Conservation (phyloP, 2,888 invertebrate genomes). For the Hydrotaea diabolus region DNA sequence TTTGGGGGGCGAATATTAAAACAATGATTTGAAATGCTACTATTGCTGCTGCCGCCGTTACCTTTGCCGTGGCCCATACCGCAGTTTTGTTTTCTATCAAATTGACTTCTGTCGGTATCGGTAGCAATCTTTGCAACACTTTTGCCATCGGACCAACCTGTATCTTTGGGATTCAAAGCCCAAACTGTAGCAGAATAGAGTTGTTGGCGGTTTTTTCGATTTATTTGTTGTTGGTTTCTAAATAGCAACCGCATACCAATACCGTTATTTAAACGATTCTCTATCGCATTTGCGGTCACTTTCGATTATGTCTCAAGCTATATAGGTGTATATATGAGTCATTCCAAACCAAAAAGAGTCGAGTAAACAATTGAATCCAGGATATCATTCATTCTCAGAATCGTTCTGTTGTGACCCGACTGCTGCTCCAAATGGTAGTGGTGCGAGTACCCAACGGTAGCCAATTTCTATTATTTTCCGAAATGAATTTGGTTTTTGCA, state of each 20-base stretch:
- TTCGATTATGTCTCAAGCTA: constrained; percentile 59
- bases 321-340: constrained; percentile 47
- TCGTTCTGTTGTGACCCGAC: too few relatives aligned
- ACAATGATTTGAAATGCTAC: constrained; percentile 40
- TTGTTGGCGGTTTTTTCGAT: constrained; percentile 39
- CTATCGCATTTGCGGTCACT: constrained; percentile 64
- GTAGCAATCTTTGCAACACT: constrained; percentile 34
- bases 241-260: constrained; percentile 45
- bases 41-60: not conserved
- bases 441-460: too few relatives aligned
- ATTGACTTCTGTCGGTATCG: constrained; percentile 60
- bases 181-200: constrained; percentile 22
- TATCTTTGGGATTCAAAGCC: constrained; percentile 15
- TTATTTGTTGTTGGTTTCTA: constrained; percentile 35
- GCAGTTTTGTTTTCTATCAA: constrained; percentile 28
- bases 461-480: too few relatives aligned
- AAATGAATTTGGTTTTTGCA: too few relatives aligned
- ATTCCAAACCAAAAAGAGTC: not conserved
- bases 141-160: constrained; percentile 38
- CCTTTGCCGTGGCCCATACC: constrained; percentile 6
- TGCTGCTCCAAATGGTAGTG: too few relatives aligned
- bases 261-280: constrained; percentile 65
- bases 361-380: too few relatives aligned
- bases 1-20: constrained; percentile 59
- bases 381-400: too few relatives aligned